These are phyloP conservation scores for Prolemur simus DNA, from an alignment of 2,113 vertebrate genomes.

Conservation along the genomic window DNA sequence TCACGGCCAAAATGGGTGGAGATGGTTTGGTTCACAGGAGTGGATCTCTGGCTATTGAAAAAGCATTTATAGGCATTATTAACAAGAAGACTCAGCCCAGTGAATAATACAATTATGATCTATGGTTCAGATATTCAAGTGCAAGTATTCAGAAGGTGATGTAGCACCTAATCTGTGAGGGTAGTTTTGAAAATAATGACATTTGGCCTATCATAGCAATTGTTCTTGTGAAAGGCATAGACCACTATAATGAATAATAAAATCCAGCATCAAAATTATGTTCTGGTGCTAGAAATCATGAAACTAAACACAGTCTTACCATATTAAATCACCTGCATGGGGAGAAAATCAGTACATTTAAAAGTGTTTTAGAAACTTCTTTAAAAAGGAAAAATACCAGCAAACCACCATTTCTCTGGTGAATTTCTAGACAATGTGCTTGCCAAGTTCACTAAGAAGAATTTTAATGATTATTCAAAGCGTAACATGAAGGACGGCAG, in stretches of 20 bases:
- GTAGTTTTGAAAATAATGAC: conserved; percentile 65
- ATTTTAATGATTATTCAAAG: conserved; percentile 43
- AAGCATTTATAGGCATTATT: conserved; percentile 68
- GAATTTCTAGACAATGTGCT: not conserved
- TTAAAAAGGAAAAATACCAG: conserved; percentile 29
- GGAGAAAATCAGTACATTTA: not conserved
- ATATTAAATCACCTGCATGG: not conserved
- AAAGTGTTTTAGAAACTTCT: conserved; percentile 42
- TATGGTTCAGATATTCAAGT: conserved; percentile 66
- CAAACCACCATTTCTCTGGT: not conserved
- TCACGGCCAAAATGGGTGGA: conserved; percentile 55
- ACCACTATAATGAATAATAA: conserved; percentile 48
- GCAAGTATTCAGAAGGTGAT: conserved; percentile 41
- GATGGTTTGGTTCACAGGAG: conserved; percentile 55
- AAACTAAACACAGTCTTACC: not conserved
- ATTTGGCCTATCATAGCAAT: conserved; percentile 64
- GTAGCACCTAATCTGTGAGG: conserved; percentile 45
- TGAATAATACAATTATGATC: conserved; percentile 60
- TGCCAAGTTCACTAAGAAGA: conserved; percentile 32
- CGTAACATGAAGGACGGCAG: not conserved
- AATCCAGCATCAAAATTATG: conserved; percentile 36
- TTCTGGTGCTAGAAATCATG: not conserved
- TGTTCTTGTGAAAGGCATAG: conserved; percentile 54
- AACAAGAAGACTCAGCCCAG: conserved; percentile 55
- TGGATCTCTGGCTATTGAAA: conserved; percentile 53